Conservation (phyloP, 2,888 invertebrate species). For the Odontocolon sp. region DNA sequence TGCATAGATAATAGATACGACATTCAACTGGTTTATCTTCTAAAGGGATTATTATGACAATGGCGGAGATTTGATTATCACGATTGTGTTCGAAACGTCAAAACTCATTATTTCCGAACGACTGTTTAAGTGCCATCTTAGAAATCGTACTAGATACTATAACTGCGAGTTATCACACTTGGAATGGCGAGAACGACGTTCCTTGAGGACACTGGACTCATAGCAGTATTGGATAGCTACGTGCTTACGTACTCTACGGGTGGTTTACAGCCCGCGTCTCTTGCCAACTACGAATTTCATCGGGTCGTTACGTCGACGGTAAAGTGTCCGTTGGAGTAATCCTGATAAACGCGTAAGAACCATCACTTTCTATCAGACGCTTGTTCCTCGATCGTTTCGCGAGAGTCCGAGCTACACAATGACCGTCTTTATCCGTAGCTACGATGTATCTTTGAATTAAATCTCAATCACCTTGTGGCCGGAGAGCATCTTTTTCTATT, state of each 20-base stretch:
- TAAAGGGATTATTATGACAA: not conserved
- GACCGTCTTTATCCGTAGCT: constrained; percentile 3
- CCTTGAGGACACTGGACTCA: not conserved
- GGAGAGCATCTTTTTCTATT: not conserved
- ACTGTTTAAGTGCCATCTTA: not conserved
- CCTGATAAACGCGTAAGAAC: constrained; percentile 30
- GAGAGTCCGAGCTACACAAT: constrained; percentile 11
- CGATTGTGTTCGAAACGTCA: not conserved
- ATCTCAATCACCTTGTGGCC: not conserved
- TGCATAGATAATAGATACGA: too few species aligned
- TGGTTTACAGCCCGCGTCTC: constrained; percentile 20
- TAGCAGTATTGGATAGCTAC: not conserved
- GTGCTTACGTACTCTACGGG: not conserved
- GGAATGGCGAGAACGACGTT: not conserved
- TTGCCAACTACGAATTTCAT: constrained; percentile 42
- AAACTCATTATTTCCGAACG: constrained; percentile 1
- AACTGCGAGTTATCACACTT: constrained; percentile 10
- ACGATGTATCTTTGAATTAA: constrained; percentile 30
- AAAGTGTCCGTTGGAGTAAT: constrained; percentile 20
- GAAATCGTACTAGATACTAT: constrained; percentile 16
- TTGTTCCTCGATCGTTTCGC: constrained; percentile 13
- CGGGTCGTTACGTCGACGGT: constrained; percentile 33
- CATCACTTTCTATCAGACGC: constrained; percentile 16
- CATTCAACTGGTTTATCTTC: too few species aligned
- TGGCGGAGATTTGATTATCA: not conserved